Percentiles rank a stretch among this genome's conserved stretches.
These are phyloP conservation scores for Naja naja DNA, from an alignment of 2,113 vertebrate species.

Conservation along the genomic window DNA sequence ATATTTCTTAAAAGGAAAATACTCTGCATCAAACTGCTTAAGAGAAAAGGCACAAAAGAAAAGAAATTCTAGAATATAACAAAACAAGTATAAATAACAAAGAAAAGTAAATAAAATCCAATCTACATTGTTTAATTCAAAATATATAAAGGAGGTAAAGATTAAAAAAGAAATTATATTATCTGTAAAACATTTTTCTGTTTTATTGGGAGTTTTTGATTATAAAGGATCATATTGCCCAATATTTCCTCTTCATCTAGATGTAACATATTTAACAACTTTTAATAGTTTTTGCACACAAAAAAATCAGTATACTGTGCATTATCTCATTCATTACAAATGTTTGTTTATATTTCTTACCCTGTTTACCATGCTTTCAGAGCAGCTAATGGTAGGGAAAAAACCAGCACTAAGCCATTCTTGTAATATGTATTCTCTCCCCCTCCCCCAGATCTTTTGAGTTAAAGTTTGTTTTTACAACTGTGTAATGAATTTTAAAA, in stretches of 20 bases:
- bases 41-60: neutral
- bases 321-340: neutral
- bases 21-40: neutral
- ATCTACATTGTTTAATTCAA: neutral
- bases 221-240: neutral
- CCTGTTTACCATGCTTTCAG: neutral
- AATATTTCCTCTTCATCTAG: neutral
- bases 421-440: neutral
- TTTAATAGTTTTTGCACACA: neutral
- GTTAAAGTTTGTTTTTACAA: neutral
- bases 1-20: neutral
- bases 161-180: neutral
- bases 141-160: neutral
- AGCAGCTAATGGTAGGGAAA: neutral
- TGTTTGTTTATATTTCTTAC: too few species aligned
- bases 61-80: neutral
- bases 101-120: neutral
- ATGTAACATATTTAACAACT: neutral
- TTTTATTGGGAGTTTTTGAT: neutral
- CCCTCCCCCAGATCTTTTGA: neutral
- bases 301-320: neutral
- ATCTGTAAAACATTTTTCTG: neutral
- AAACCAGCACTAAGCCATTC: neutral
- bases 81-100: neutral
- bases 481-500: neutral